Conservation (phyloP, 2,888 invertebrate species). For the Phortica magna region DNA sequence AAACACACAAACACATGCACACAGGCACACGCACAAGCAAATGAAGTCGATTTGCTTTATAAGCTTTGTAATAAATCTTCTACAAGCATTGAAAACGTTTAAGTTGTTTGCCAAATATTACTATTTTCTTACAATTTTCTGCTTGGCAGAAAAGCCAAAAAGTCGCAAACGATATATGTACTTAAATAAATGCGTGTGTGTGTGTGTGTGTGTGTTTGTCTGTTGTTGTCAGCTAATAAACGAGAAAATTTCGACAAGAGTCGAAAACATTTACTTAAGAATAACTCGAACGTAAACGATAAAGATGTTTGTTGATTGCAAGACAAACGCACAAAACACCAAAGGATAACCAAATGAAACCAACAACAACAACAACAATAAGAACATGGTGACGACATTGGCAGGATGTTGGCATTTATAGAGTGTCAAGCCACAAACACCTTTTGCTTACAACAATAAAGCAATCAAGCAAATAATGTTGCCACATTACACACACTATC, state of each 20-base stretch:
- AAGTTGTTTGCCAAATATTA: constrained; percentile 5
- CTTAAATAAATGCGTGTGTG: background rate
- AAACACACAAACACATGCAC: background rate
- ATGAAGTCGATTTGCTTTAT: background rate
- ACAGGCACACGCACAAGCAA: background rate
- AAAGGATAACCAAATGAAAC: background rate
- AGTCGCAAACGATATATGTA: background rate
- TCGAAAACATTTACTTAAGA: constrained; percentile 65
- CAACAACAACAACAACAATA: background rate
- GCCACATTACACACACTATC: constrained; percentile 72
- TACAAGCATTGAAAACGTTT: background rate
- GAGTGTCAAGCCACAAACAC: constrained; percentile 70
- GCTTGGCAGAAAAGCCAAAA: background rate
- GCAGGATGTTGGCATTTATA: constrained; percentile 14
- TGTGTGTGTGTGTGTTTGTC: constrained; percentile 28
- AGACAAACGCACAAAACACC: constrained; percentile 19
- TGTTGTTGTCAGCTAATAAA: constrained; percentile 62
- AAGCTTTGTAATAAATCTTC: constrained; percentile 11
- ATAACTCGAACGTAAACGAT: constrained; percentile 43
- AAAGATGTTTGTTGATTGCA: constrained; percentile 53
- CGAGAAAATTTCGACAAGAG: constrained; percentile 64
- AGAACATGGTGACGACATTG: background rate
- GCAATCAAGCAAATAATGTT: constrained; percentile 74
- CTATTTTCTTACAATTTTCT: background rate
- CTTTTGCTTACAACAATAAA: constrained; percentile 73